Evolutionary conservation across 2,888 invertebrate genomes (phyloP), one percentile per base, ranked within the genome.

Genomic region (Andrena fulva): DNA sequence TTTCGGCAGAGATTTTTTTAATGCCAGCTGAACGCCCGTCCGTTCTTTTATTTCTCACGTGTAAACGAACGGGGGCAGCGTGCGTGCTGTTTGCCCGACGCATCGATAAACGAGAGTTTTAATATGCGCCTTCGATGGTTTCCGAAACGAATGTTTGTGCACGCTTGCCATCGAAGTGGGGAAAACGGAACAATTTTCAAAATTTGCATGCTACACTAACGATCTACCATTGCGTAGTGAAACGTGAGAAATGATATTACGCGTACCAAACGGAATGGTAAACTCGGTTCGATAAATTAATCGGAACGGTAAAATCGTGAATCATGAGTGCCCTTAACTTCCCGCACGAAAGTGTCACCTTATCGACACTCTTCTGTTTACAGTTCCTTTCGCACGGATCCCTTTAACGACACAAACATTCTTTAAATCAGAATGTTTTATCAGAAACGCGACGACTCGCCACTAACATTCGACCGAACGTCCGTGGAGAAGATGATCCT

Each of bases 291-390:
- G 42, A 42, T 16, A 42, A 20, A 54, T 54, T 20, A 54, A 54
- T 20, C 54, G 7, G n/a, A 2, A 56, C 54, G 27, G 29, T 48
- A 20, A n/a, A 70, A 27, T 48, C 24, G 12, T 0, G 24, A 54
- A 54, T 24, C 24, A 0, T 12, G n/a, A 42, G n/a, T 20, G 12
- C 20, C 42, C 35, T 35, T n/a, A 24, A 24, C 29, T 24, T 27
- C 12, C 29, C n/a, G 27, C 16, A 1, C 24, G 59, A 24, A 12
- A 33, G 20, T 59, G 20, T 42, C 20, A 66, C 10, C 10, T 66
- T 64, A 54, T 66, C 27, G 42, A 63, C 62, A 29, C 10, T 27
- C 10, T 50, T 59, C 42, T 67, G 68, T 82, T 81, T 81, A 74
- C 33, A 42, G 8, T 74, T 42, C 2, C n/a, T 29, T 20, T 59